Base-by-base conservation (phyloP, 2,797 vertebrate species). In the Sebastolobus alascanus region DNA sequence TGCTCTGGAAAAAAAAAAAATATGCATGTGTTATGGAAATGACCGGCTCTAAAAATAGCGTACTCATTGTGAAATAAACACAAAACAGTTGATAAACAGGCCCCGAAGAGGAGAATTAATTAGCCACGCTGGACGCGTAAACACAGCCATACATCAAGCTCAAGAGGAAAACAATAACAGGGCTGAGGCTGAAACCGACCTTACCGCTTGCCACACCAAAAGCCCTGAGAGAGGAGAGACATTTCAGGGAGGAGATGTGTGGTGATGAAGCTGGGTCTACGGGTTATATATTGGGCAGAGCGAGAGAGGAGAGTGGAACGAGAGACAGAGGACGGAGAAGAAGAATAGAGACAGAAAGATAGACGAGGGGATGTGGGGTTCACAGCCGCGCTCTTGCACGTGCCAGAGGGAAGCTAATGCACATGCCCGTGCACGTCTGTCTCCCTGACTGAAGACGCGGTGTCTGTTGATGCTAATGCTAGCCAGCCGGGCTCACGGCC, bases 391-490 rank as follows among this genome's bases (percentile, higher is more conserved):
- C 80, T 80, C 82, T 66, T 79, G 72, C 83, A 89, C 58, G 85
- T 88, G 89, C 83, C 84, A 90, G 89, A 79, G 80, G 83, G 90
- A 50, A 90, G 77, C 82, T 85, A 77, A 80, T 80, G 87, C 89
- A 85, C 85, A 84, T 77, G 84, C 83, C 75, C 84, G 72, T 86
- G 93, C 86, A 85, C 79, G 91, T 88, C 90, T 87, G 87, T 93
- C 94, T 93, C 91, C 86, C 92, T 88, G 93, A 94, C 92, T 82
- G 90, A 96, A 96, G 95, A 94, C 95, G 90, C 93, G 82, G 89
- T 93, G 96, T 96, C 97, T 96, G 96, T 96, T 96, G 96, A 95
- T 96, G 97, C 96, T 97, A 98, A 98, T 97, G 97, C 93, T 93
- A 94, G 93, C 94, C 96, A 94, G 96, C 97, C 91, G 97, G 98